Conservation (phyloP, 2,888 invertebrate species). For the Tridacna gigas region DNA sequence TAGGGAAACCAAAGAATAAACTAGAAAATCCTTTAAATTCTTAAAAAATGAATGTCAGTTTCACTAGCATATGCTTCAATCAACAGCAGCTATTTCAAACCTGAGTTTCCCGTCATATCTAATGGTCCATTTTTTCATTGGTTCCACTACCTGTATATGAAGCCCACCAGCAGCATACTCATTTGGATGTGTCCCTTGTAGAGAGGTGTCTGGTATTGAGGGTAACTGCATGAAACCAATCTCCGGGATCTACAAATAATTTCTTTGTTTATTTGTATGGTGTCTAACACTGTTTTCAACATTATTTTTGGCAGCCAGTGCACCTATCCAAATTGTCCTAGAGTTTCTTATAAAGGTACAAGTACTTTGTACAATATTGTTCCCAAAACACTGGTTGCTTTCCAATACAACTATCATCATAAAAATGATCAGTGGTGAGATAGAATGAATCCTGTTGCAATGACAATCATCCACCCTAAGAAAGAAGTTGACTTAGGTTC, state of each 20-base stretch:
- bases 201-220: conserved; percentile 90
- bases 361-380: background rate
- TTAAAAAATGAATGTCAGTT: no score
- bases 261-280: background rate
- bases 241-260: conserved; percentile 87
- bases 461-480: no score
- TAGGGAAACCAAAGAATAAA: no score
- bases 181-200: conserved; percentile 84
- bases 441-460: no score
- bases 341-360: background rate
- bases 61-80: no score
- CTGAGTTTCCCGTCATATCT: conserved; percentile 90
- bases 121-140: conserved; percentile 91
- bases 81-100: conserved; percentile 70
- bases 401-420: no score
- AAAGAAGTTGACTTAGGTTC: no score
- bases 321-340: background rate
- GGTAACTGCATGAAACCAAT: conserved; percentile 90
- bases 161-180: conserved; percentile 89
- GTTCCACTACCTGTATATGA: conserved; percentile 88
- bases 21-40: no score
- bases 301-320: background rate
- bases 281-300: background rate
- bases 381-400: background rate
- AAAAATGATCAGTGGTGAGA: no score